Base-by-base conservation (phyloP, 2,888 invertebrate genomes). In the Drosophila emarginata region DNA sequence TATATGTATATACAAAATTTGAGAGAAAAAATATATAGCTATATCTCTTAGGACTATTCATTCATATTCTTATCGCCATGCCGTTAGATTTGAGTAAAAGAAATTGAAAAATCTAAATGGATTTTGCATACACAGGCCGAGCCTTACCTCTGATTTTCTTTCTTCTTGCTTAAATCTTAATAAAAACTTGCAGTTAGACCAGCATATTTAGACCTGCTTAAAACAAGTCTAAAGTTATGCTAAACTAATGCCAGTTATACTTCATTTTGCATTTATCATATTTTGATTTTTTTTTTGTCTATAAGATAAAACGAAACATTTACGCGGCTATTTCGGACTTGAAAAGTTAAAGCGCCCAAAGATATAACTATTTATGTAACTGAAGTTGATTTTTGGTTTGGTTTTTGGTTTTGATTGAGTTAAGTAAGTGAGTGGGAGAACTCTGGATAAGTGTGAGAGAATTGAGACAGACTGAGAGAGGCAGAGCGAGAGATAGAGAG, bases 291-390 rank as follows among this genome's bases (percentile, higher is more conserved):
- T 50, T 56, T 37, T 58, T 66, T 51, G 26, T 61, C 53, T 12
- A 23, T 52, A 14, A 61, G 59, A 52, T 71, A 67, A 89, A 89
- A 83, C 89, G 90, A 90, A 90, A 89, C 90, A 81, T 89, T 90
- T 89, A 90, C 87, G 89, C 90, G 90, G 90, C 88, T 90, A 90
- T 90, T 90, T 90, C 90, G 88, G 90, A 80, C 90, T 90, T 89
- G 74, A 78, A 84, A 88, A 90, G 90, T 90, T 90, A 89, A 83
- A 87, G 90, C 90, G 90, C 90, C 90, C 90, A 89, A 80, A 80
- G 76, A 76, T 67, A 67, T 68, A 64, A 61, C 74, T 75, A 67
- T 70, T 66, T 77, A 68, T 52, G 53, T 54, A 53, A 21, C 36
- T 66, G 58, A 51, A 61, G 59, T 74, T 50, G 69, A 54, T 53